These are phyloP conservation scores for Coelogynopora nodosa DNA, from an alignment of 2,888 invertebrate species.

Conservation along the genomic window DNA sequence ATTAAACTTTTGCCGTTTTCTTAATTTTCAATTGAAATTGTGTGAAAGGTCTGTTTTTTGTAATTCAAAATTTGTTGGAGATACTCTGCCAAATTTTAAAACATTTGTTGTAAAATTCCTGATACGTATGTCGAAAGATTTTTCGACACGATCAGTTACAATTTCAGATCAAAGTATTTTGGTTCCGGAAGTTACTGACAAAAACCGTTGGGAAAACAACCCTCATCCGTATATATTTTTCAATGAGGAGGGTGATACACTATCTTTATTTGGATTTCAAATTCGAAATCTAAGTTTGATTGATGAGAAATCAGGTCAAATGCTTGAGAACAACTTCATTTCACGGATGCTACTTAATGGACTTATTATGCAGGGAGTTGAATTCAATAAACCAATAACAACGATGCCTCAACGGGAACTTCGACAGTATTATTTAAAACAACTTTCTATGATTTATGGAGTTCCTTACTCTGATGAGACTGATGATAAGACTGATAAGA, in stretches of 20 bases:
- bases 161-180: conserved; percentile 52
- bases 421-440: background rate
- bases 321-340: background rate
- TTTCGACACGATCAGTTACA: conserved; percentile 52
- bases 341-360: background rate
- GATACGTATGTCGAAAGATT: conserved; percentile 55
- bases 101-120: conserved; percentile 53
- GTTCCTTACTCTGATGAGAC: background rate
- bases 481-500: too few relatives aligned
- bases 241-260: background rate
- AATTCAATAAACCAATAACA: background rate
- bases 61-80: conserved; percentile 45
- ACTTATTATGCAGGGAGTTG: background rate
- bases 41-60: conserved; percentile 53
- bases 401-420: background rate
- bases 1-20: conserved; percentile 54
- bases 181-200: background rate
- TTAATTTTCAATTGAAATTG: conserved; percentile 53
- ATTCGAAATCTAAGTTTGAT: background rate
- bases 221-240: conserved; percentile 43
- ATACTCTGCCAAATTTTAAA: conserved; percentile 52
- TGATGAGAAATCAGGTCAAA: background rate
- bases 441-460: background rate
- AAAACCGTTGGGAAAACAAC: conserved; percentile 32
- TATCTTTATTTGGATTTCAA: conserved; percentile 2